Base-by-base conservation (phyloP, 1,140 invertebrate genomes). In the Drepana arcuata region DNA sequence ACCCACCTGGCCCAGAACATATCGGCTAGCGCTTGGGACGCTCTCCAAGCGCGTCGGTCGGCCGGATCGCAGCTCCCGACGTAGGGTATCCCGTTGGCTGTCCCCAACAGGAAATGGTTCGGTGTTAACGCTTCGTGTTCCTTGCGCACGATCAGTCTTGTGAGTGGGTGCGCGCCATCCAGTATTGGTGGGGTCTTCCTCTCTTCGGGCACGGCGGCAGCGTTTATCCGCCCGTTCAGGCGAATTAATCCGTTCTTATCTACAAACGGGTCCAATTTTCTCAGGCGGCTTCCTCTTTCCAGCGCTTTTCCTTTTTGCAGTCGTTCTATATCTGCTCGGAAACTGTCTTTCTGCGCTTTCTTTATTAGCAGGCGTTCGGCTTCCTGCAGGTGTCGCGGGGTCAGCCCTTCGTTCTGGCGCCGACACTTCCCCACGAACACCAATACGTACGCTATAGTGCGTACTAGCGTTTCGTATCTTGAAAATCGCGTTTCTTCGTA, bases 1-100 rank as follows among this genome's bases (percentile, higher is more conserved):
- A 58, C 7, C 59, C 56, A 68, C 1, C 56, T 28, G 7, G 25
- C 10, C 56, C 52, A 69, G 34, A 53, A 58, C 1, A 35, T 24
- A 28, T 56, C 39, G 0, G 48, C 47, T 1, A 60, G 26, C 5
- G 38, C 26, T 16, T 48, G 42, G 1, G 47, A 7, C 6, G 33
- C 34, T 7, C 41, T 28, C 40, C 34, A 61, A 9, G 7, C 18
- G 4, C 4, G 9, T 5, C 4, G 4, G 9, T 21, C 18, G 4
- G 4, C 18, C 9, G 4, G 4, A 9, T 4, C 4, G 18, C 4
- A 21, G 4, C 4, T 5, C 4, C 18, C 18, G 9, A 9, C 4
- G 4, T 4, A 5, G 9, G 18, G 18, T 21, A 21, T 21, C 18
- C 4, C 9, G 4, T 4, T 5, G 4, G 18, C 4, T 21, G 4